phyloP scores from a whole-genome alignment of 2,888 invertebrate species.

The Dicyrtomina minuta region DNA sequence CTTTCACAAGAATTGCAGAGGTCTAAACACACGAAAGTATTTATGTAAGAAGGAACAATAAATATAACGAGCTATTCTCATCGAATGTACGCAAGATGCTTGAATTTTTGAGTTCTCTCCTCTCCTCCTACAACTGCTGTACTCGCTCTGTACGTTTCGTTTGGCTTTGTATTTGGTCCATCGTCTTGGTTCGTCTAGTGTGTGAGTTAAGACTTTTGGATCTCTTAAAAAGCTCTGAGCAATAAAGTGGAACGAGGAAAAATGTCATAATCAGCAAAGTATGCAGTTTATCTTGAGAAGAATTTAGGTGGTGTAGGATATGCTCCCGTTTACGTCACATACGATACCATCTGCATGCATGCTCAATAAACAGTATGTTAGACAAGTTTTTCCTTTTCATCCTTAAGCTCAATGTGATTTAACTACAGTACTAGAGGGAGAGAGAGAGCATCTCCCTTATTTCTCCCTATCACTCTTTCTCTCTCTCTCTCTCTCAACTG shows the following conservation, averaged over 20 bases:
- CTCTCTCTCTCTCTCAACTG: background rate
- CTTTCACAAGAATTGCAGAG: background rate
- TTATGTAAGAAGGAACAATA: too few species aligned
- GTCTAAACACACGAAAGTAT: background rate
- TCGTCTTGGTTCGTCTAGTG: background rate
- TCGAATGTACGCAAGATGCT: constrained; percentile 19
- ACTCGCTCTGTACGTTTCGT: constrained; percentile 23
- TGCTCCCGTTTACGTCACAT: constrained; percentile 12
- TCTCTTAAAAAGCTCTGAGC: constrained; percentile 32
- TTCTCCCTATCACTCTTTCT: background rate
- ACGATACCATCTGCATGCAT: constrained; percentile 17
- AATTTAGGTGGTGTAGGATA: constrained; percentile 26
- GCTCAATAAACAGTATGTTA: constrained; percentile 1
- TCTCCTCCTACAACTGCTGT: constrained; percentile 19
- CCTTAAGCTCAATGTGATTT: constrained; percentile 6
- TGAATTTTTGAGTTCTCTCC: constrained; percentile 12
- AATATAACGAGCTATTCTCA: too few species aligned
- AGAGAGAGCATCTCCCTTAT: background rate
- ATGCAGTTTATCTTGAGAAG: constrained; percentile 33
- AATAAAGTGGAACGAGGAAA: constrained; percentile 35
- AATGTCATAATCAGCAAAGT: constrained; percentile 35
- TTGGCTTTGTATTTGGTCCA: background rate
- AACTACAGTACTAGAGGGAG: background rate
- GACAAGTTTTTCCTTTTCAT: constrained; percentile 15
- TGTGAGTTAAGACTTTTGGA: constrained; percentile 2